These are phyloP conservation scores for Nemotelus pantherinus DNA, from an alignment of 2,888 invertebrate species.

Conservation along the genomic window DNA sequence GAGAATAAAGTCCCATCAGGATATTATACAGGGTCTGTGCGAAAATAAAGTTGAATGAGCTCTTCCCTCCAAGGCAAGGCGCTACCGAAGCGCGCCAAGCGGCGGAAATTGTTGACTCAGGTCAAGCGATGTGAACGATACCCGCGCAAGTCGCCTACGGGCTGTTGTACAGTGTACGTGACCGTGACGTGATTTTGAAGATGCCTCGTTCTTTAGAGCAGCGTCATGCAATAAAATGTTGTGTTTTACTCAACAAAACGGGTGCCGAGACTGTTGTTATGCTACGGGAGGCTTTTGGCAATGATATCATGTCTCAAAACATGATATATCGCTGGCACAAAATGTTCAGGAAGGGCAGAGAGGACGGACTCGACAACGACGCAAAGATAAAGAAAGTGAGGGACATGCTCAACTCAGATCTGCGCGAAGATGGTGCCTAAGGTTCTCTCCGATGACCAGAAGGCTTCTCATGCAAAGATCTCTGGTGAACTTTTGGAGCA, in stretches of 20 bases:
- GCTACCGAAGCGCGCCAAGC: neutral
- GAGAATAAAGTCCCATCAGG: too few species aligned
- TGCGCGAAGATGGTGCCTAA: too few species aligned
- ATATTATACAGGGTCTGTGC: too few species aligned
- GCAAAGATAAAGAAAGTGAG: neutral
- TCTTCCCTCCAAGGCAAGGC: neutral
- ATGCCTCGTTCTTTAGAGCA: neutral
- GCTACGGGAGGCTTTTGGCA: neutral
- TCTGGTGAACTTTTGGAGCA: too few species aligned
- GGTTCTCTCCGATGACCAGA: too few species aligned
- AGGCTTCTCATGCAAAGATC: too few species aligned
- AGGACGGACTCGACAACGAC: neutral
- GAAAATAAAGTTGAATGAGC: too few species aligned
- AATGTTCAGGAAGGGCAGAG: slow-evolving; percentile 3
- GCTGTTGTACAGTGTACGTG: neutral
- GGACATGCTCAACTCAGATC: too few species aligned
- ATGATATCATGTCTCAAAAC: neutral
- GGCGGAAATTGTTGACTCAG: neutral
- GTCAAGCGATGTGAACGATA: neutral
- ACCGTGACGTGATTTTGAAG: slow-evolving; percentile 3
- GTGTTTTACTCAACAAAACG: slow-evolving; percentile 16
- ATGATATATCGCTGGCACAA: neutral
- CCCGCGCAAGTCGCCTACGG: neutral
- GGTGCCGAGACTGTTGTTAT: slow-evolving; percentile 19
- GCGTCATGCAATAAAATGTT: neutral